Evolutionary conservation across 92 coral and sea anemone species (phyloP), one percentile per base, ranked within the genome.

Genomic region (Zoanthus sociatus): DNA sequence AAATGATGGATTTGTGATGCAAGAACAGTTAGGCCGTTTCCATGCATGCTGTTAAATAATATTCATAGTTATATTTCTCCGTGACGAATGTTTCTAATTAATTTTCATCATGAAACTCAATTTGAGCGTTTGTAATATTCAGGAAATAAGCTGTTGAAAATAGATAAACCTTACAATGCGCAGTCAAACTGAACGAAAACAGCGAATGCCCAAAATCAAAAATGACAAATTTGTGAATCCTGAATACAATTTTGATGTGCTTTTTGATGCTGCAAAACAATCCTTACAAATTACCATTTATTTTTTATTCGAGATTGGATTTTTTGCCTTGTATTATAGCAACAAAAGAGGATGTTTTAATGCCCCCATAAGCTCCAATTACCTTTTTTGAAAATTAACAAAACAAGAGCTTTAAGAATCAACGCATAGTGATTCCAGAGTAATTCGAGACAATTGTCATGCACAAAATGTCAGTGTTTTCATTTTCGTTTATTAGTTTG

Each of bases 91-190:
- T 47, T 81, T 81, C 75, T 81, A 81, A 81, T 67, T 81, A 81
- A 46, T 51, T 81, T 81, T 48, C 20, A 66, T 18, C 42, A 18
- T 45, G 73, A 67, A 81, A 69, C 32, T 78, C 70, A 81, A 64
- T 60, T 81, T 33, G 20, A 66, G 55, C 56, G 47, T 46, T 81
- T 47, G 71, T 47, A 71, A 81, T 45, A 69, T 81, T 15, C 63
- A 81, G 85, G 85, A 81, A 81, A 81, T 47, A 67, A 20, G 76
- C 53, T 81, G 44, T 67, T 81, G 85, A 47, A 78, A 81, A 81
- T 46, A 81, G 85, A 81, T 81, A 81, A 77, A 81, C 47, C 47
- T 64, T 47, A 61, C 53, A 78, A 78, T 63, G 21, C 26, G 26
- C n/a, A 18, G 69, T 63, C 69, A 63, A 63, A 63, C n/a, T 63